Base-by-base conservation (phyloP, 1,140 invertebrate genomes). In the Ostrea denselamellosa region DNA sequence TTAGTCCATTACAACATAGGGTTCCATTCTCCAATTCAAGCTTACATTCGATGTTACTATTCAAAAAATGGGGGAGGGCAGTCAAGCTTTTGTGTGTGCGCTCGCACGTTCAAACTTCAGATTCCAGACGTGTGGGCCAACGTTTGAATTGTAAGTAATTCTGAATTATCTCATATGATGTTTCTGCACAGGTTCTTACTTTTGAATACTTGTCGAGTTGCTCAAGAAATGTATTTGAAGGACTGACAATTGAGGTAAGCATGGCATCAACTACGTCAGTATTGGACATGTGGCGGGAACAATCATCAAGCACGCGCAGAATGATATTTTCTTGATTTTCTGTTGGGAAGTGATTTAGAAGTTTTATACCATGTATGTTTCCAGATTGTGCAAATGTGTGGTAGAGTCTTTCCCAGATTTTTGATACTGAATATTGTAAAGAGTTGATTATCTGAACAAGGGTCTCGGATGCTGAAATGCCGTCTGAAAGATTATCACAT, bases 341-440 rank as follows among this genome's bases (percentile, higher is more conserved):
- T 14, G 9, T 28, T 12, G 28, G 12, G 8, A 22, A 71, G 25
- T 25, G 8, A 71, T 34, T 28, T 4, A 71, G 25, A 12, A 71
- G 28, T 71, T 1, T 25, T 14, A 71, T n/a, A 34, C n/a, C 22
- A 10, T 9, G n/a, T 25, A 25, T 34, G 25, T 71, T 71, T 25
- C 8, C 68, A 28, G 68, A 71, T 71, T 71, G 22, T 25, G 68
- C 68, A 25, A 71, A 71, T 2, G 5, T 25, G 4, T 28, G 22
- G 22, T 28, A 34, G 14, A 71, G 68, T 8, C 10, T 71, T 34
- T 71, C 28, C 68, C 22, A 28, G 22, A 71, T 71, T 28, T 25
- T 71, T 71, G 68, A 71, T 71, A 28, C 68, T 28, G 68, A 71
- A 28, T 25, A 71, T 28, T 71, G 68, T 25, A 71, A 71, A 12